These are phyloP conservation scores for Hozukius guyotensis DNA, from an alignment of 2,797 vertebrate species.

Conservation along the genomic window DNA sequence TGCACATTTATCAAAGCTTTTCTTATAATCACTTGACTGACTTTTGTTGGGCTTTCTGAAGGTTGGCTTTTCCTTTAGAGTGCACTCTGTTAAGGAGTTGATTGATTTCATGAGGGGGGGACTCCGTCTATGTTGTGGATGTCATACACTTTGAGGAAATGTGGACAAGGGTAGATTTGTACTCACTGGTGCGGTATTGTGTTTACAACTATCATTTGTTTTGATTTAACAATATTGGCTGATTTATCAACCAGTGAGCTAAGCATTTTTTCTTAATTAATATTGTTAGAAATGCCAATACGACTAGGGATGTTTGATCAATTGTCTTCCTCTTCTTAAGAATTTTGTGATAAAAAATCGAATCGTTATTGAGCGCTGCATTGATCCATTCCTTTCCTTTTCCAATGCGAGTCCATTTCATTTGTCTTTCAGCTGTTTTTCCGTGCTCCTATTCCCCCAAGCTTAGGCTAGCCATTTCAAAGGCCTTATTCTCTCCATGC, in stretches of 20 bases:
- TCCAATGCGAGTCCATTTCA: conserved; percentile 75
- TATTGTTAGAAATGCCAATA: conserved; percentile 87
- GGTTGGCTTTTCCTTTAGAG: conserved; percentile 69
- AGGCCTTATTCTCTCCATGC: conserved; percentile 72
- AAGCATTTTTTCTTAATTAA: conserved; percentile 89
- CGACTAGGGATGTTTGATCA: conserved; percentile 80
- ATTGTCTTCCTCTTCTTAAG: conserved; percentile 83
- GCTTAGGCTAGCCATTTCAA: conserved; percentile 78
- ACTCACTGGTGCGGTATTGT: conserved; percentile 53
- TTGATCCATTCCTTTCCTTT: conserved; percentile 81
- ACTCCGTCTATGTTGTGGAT: conserved; percentile 44
- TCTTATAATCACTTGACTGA: conserved; percentile 73
- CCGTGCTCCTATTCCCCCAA: conserved; percentile 72
- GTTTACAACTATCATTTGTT: conserved; percentile 82
- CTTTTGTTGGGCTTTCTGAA: conserved; percentile 73
- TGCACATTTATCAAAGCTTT: conserved; percentile 76
- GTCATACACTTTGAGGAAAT: conserved; percentile 63
- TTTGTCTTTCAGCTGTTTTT: conserved; percentile 79
- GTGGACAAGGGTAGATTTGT: conserved; percentile 67
- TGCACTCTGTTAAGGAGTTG: conserved; percentile 70
- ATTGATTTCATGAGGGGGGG: conserved; percentile 66
- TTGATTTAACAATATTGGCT: conserved; percentile 80
- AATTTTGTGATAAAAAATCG: conserved; percentile 87
- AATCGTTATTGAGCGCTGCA: conserved; percentile 80
- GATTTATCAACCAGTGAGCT: conserved; percentile 80